Evolutionary conservation across 2,888 invertebrate genomes (phyloP).

Genomic region (Drosophila basisetae): DNA sequence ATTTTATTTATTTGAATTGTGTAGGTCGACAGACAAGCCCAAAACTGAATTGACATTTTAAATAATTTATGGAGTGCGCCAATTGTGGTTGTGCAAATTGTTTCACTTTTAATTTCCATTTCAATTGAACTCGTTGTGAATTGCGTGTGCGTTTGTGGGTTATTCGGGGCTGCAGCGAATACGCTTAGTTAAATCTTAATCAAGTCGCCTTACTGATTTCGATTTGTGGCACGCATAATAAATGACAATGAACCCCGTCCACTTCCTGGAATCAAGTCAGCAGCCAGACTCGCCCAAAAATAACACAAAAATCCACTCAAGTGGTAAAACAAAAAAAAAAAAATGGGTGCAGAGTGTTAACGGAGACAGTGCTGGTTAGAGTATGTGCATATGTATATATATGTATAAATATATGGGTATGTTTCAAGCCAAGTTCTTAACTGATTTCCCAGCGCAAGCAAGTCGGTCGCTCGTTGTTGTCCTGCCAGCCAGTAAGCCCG

Average conservation of each 20-base stretch:
- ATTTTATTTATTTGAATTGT: constrained; percentile 4
- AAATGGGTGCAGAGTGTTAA: constrained; percentile 57
- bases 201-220: constrained; percentile 77
- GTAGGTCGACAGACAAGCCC: constrained; percentile 11
- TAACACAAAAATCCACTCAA: constrained; percentile 81
- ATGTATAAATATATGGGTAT: constrained; percentile 34
- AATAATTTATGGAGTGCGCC: constrained; percentile 62
- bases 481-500: constrained; percentile 35
- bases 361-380: constrained; percentile 51
- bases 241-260: constrained; percentile 56
- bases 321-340: constrained; percentile 74
- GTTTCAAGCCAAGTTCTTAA: constrained; percentile 74
- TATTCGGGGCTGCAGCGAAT: constrained; percentile 35
- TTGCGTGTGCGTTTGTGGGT: constrained; percentile 27
- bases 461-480: constrained; percentile 68
- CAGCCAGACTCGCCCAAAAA: constrained; percentile 47
- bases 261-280: constrained; percentile 11
- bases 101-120: constrained; percentile 43
- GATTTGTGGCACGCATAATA: constrained; percentile 78
- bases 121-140: constrained; percentile 50
- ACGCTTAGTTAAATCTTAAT: constrained; percentile 79
- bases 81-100: constrained; percentile 34
- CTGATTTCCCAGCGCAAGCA: constrained; percentile 79
- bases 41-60: constrained; percentile 57
- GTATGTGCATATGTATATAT: constrained; percentile 18